phyloP scores from a whole-genome alignment of 1,140 invertebrate species.

The Drosophila erecta region DNA sequence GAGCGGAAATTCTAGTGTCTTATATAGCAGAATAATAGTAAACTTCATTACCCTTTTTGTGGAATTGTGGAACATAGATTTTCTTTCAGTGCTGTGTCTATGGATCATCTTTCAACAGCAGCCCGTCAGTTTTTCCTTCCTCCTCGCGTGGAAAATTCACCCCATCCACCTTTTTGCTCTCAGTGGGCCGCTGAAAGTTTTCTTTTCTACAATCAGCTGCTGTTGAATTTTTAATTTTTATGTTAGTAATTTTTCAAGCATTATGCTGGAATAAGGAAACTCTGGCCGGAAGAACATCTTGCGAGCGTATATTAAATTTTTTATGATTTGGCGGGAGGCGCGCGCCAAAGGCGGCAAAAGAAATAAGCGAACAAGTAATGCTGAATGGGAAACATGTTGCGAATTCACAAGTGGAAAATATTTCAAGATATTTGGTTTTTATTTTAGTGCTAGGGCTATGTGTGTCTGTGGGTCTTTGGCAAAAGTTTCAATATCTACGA shows the following conservation, averaged over 20 bases:
- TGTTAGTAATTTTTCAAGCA: constrained; percentile 81
- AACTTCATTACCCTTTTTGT: not conserved
- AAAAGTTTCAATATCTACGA: constrained; percentile 13
- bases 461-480: constrained; percentile 24
- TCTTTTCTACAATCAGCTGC: constrained; percentile 70
- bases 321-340: constrained; percentile 64
- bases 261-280: constrained; percentile 57
- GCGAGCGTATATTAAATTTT: constrained; percentile 79
- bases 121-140: constrained; percentile 29
- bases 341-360: constrained; percentile 1
- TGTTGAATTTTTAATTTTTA: constrained; percentile 84
- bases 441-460: constrained; percentile 41
- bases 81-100: constrained; percentile 8
- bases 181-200: constrained; percentile 50
- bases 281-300: constrained; percentile 67
- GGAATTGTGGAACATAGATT: not conserved
- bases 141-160: constrained; percentile 22
- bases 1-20: not conserved
- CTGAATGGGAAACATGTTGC: constrained; percentile 55
- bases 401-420: constrained; percentile 49
- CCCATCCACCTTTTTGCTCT: constrained; percentile 27
- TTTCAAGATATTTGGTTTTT: constrained; percentile 27
- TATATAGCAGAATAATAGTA: too few relatives aligned
- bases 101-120: constrained; percentile 37
- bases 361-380: constrained; percentile 56